Evolutionary conservation across 2,888 invertebrate species (phyloP).

Genomic region (Drosophila paramelanica): DNA sequence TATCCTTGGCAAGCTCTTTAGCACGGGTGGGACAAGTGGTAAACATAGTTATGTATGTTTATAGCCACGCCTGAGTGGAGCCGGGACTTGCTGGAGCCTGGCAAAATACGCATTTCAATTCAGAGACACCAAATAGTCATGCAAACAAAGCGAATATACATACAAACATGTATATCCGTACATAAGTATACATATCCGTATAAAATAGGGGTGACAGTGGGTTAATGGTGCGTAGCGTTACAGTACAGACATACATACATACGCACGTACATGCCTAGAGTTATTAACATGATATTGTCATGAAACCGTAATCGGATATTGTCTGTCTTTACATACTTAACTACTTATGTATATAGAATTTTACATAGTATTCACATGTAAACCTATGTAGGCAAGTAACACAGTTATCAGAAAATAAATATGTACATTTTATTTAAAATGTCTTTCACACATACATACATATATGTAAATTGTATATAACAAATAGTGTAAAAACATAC

Average conservation of each 20-base stretch:
- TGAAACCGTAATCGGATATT: neutral
- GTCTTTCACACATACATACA: too few species aligned
- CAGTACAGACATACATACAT: neutral
- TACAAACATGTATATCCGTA: too few species aligned
- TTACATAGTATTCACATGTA: neutral
- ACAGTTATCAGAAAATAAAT: too few species aligned
- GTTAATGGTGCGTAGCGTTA: neutral
- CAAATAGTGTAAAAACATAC: too few species aligned
- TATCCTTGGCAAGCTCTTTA: constrained; percentile 5
- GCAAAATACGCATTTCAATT: constrained; percentile 21
- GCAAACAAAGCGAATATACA: neutral
- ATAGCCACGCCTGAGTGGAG: constrained; percentile 26
- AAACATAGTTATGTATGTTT: constrained; percentile 4
- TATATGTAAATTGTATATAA: too few species aligned
- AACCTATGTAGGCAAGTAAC: too few species aligned
- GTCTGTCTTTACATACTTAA: neutral
- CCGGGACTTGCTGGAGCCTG: constrained; percentile 28
- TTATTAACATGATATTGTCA: neutral
- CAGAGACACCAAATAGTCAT: neutral
- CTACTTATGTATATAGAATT: neutral
- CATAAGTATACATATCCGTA: neutral
- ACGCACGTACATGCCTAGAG: neutral
- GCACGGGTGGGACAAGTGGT: neutral
- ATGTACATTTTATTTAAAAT: too few species aligned
- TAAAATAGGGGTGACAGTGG: constrained; percentile 1